Evolutionary conservation across 2,797 vertebrate species (phyloP).

Genomic region (Pampus argenteus): DNA sequence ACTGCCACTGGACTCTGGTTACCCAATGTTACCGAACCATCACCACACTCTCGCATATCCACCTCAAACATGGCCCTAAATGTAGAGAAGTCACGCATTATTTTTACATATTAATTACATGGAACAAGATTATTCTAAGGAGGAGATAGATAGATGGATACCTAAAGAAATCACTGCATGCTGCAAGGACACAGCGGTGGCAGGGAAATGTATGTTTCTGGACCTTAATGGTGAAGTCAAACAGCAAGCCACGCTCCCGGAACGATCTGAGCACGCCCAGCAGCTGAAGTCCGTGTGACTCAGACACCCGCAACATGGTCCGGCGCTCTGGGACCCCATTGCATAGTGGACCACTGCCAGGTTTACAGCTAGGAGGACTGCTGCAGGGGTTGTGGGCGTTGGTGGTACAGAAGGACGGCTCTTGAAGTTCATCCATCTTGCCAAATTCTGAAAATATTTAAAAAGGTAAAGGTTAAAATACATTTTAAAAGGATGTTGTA

Average conservation of each 20-base stretch:
- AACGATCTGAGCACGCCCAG: constrained; percentile 90
- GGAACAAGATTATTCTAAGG: constrained; percentile 3
- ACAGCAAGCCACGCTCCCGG: constrained; percentile 90
- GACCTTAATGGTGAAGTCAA: constrained; percentile 94
- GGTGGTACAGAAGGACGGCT: constrained; percentile 15
- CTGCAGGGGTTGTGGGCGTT: constrained; percentile 33
- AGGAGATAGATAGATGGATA: constrained; percentile 38
- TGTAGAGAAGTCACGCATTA: constrained; percentile 8
- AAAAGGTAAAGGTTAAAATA: neutral
- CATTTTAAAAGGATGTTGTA: neutral
- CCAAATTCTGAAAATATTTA: constrained; percentile 14
- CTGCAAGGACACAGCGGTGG: constrained; percentile 95
- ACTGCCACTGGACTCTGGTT: constrained; percentile 90
- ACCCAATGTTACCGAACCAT: constrained; percentile 91
- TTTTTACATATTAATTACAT: neutral
- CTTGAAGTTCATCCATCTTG: constrained; percentile 66
- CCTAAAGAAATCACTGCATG: constrained; percentile 99
- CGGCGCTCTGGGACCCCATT: constrained; percentile 86
- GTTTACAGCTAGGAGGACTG: constrained; percentile 43
- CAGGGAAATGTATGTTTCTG: constrained; percentile 91
- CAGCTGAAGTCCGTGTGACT: constrained; percentile 92
- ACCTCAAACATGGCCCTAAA: constrained; percentile 97
- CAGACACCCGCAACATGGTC: constrained; percentile 85
- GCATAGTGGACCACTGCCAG: constrained; percentile 76
- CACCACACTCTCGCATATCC: constrained; percentile 94